Evolutionary conservation across 2,888 invertebrate genomes (phyloP).

Genomic region (Venusia cambrica): DNA sequence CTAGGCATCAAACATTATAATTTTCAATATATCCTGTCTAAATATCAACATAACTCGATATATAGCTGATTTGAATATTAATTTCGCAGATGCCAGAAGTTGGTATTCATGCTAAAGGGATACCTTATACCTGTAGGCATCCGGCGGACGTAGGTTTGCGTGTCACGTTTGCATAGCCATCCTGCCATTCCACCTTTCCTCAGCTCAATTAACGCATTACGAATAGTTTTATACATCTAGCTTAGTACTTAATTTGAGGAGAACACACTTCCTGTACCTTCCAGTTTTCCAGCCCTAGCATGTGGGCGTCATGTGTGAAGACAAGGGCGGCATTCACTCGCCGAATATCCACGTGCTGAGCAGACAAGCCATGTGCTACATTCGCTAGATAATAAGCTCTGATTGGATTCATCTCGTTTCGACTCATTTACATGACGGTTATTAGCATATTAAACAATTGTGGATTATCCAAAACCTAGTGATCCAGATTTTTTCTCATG

Average conservation of each 20-base stretch:
- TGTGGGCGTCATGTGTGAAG: constrained; percentile 59
- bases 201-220: no score
- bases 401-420: constrained; percentile 26
- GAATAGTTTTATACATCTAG: no score
- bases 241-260: no score
- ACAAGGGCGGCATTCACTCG: constrained; percentile 66
- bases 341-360: constrained; percentile 29
- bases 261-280: constrained; percentile 18
- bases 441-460: no score
- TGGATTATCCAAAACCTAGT: no score
- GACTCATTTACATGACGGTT: no score
- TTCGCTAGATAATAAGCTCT: constrained; percentile 23
- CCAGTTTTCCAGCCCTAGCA: constrained; percentile 34
- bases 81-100: constrained; percentile 40
- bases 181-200: constrained; percentile 19
- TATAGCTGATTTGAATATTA: constrained; percentile 56
- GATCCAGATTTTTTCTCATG: no score
- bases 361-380: constrained; percentile 35
- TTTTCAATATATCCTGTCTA: no score
- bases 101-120: constrained; percentile 50
- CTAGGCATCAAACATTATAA: no score
- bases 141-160: constrained; percentile 64
- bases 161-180: constrained; percentile 62
- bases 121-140: constrained; percentile 60
- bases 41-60: no score